These are phyloP conservation scores for Melanostoma mellinum DNA, from an alignment of 2,888 invertebrate species.

Conservation along the genomic window DNA sequence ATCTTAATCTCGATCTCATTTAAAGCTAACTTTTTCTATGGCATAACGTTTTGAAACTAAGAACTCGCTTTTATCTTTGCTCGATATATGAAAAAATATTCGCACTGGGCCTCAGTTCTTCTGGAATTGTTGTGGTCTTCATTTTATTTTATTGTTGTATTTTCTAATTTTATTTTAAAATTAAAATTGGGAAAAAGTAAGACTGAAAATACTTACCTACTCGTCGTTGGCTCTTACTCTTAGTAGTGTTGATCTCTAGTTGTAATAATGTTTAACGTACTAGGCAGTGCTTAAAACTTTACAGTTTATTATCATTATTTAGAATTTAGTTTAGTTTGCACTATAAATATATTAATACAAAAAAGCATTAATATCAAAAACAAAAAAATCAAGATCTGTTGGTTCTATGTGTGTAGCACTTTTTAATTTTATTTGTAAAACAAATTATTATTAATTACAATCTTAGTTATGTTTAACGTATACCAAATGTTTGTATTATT, in stretches of 20 bases:
- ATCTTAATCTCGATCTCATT: too few relatives aligned
- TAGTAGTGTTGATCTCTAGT: constrained; percentile 41
- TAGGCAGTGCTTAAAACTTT: constrained; percentile 22
- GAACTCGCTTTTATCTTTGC: too few relatives aligned
- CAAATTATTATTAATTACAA: constrained; percentile 28
- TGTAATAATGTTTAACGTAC: constrained; percentile 35
- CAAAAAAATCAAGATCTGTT: constrained; percentile 19
- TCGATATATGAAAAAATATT: too few relatives aligned
- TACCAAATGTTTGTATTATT: constrained; percentile 40
- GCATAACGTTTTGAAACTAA: too few relatives aligned
- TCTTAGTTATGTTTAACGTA: constrained; percentile 43
- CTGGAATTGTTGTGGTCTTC: neutral
- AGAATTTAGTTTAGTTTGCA: constrained; percentile 30
- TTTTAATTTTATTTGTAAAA: constrained; percentile 3
- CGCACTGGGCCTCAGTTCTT: too few relatives aligned
- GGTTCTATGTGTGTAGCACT: constrained; percentile 60
- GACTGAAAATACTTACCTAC: constrained; percentile 53
- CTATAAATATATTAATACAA: neutral
- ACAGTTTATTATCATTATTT: constrained; percentile 19
- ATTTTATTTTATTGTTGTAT: neutral
- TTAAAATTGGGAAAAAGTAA: constrained; percentile 57
- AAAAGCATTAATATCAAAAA: constrained; percentile 11
- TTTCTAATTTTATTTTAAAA: neutral
- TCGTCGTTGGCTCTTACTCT: constrained; percentile 20
- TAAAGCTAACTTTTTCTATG: too few relatives aligned